These are phyloP conservation scores for Sympetrum striolatum DNA, from an alignment of 2,888 invertebrate species.

Conservation along the genomic window DNA sequence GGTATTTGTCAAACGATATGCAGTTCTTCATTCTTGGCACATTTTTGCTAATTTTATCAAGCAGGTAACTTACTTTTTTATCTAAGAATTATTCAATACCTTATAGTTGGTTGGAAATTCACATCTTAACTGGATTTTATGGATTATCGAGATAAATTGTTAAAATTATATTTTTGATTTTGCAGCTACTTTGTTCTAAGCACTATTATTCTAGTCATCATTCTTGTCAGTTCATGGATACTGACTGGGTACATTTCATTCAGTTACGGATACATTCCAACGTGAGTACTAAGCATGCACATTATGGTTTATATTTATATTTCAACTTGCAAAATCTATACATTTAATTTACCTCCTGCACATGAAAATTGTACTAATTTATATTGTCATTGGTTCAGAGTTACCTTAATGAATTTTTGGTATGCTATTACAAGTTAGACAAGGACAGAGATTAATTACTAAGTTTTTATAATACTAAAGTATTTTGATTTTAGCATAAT, in stretches of 20 bases:
- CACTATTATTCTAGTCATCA: slow-evolving; percentile 32
- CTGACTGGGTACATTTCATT: slow-evolving; percentile 78
- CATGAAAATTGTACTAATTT: too few relatives aligned
- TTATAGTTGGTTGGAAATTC: neutral
- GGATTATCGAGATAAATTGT: neutral
- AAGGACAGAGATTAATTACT: too few relatives aligned
- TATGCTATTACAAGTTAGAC: neutral
- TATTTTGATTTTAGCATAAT: too few relatives aligned
- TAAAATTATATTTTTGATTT: neutral
- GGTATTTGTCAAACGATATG: slow-evolving; percentile 62
- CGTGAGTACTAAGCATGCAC: neutral
- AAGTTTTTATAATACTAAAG: too few relatives aligned
- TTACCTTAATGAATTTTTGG: too few relatives aligned
- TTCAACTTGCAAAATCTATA: too few relatives aligned
- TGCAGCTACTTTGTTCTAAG: slow-evolving; percentile 17
- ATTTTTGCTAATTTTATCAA: slow-evolving; percentile 59
- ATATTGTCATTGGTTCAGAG: too few relatives aligned
- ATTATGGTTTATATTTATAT: too few relatives aligned
- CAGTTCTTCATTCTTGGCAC: slow-evolving; percentile 59
- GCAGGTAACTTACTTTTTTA: slow-evolving; percentile 56
- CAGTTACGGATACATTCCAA: slow-evolving; percentile 47
- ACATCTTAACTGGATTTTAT: neutral
- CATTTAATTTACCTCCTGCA: too few relatives aligned
- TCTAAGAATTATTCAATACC: neutral
- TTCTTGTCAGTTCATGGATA: slow-evolving; percentile 77